Base-by-base conservation (phyloP, 1,140 invertebrate genomes). In the Drosophila rufa region DNA sequence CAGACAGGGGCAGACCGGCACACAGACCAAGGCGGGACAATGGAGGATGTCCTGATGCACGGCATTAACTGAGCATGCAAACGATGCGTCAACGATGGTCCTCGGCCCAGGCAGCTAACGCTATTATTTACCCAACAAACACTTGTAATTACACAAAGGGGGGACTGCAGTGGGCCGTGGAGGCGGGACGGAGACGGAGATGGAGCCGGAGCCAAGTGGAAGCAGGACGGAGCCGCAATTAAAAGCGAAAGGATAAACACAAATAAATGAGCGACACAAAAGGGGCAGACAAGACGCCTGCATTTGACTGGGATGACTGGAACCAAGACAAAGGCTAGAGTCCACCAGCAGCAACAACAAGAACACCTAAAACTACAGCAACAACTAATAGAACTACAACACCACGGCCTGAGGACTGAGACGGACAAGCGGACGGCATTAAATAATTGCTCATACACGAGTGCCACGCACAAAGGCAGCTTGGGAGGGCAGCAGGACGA, bases 181-280 rank as follows among this genome's bases (percentile, higher is more conserved):
- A 8, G 25, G 40, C 1, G 25, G 22, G 22, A 22, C 22, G 22
- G 22, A 48, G 14, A 5, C 25, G 53, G 57, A 57, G 30, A 47
- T 17, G 27, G 42, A 43, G 33, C n/a, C 36, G 27, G 42, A 43
- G 33, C n/a, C 36, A 15, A 53, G n/a, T 42, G 9, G 43, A 4
- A 58, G 42, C 43, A 30, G 58, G 65, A 78, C 27, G 64, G 66
- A 64, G 81, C 50, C 78, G 80, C 82, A 85, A 85, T 85, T 85
- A 85, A 85, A 85, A 85, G 82, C 74, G 82, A 81, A 81, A 85
- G 82, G 82, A 85, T 85, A 85, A 85, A 85, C 73, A 85, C 82
- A 80, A 85, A 76, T 76, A 75, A 80, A 79, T 85, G 79, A 81
- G 64, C 59, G 69, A 85, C 82, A 85, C 74, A 78, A 80, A 85